Conservation (phyloP, 2,113 vertebrate genomes). For the Alligator sinensis region DNA sequence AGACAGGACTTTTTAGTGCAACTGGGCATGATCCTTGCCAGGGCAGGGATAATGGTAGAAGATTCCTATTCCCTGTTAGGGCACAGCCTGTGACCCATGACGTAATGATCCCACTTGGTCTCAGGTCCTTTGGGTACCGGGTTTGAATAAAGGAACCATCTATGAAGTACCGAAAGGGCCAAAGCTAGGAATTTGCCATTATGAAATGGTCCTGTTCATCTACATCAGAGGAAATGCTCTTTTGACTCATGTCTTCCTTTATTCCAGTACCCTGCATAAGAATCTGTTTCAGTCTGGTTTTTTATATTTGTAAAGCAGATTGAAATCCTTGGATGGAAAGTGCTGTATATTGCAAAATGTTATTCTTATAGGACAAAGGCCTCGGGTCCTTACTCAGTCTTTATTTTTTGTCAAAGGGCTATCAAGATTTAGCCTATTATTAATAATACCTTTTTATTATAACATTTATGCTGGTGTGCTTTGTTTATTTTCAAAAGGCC, state of each 20-base stretch:
- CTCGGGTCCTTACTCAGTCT: not conserved
- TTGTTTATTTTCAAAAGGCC: not conserved
- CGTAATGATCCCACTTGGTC: not conserved
- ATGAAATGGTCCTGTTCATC: not conserved
- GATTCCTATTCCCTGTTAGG: not conserved
- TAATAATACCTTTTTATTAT: not conserved
- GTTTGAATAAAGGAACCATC: not conserved
- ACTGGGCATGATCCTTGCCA: not conserved
- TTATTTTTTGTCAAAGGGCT: not conserved
- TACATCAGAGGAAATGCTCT: not conserved
- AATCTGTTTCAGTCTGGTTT: not conserved
- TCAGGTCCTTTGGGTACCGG: not conserved
- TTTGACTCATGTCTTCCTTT: not conserved
- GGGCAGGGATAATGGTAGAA: constrained; percentile 31
- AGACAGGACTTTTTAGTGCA: not conserved
- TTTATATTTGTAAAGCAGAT: constrained; percentile 36
- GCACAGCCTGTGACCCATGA: not conserved
- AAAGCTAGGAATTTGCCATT: not conserved
- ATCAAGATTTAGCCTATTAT: not conserved
- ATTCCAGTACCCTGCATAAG: not conserved
- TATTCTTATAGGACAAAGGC: not conserved
- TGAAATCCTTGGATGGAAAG: constrained; percentile 12
- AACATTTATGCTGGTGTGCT: not conserved
- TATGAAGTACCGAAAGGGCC: not conserved
- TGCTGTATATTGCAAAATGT: constrained; percentile 12